A percentile compares a stretch with the other conserved stretches of the same genome.
phyloP scores from a whole-genome alignment of 2,888 invertebrate species.

The Rhagophthalmus giganteus region DNA sequence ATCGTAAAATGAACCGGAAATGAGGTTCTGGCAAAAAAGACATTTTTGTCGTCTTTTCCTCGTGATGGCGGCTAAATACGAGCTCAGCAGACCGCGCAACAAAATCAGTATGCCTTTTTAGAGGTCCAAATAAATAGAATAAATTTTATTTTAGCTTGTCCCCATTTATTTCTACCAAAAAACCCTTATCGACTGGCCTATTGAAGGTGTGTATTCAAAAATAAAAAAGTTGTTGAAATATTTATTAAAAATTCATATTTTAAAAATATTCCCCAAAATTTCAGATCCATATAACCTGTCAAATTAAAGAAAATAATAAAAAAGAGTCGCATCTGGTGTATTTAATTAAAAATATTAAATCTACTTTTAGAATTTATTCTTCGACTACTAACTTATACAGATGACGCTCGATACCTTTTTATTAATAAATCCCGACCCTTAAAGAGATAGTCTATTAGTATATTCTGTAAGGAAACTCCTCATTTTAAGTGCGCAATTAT shows the following conservation, averaged over 20 bases:
- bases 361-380: constrained; percentile 8
- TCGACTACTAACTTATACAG: constrained; percentile 8
- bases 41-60: no score
- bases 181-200: no score
- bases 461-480: constrained; percentile 1
- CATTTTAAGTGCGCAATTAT: constrained; percentile 7
- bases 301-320: not conserved
- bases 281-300: not conserved
- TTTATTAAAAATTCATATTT: not conserved
- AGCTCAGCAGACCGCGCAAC: no score
- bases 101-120: no score
- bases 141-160: no score
- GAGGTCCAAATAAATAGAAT: no score
- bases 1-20: no score
- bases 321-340: constrained; percentile 2
- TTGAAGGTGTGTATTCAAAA: no score
- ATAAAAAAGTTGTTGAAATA: no score
- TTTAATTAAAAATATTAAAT: constrained; percentile 24
- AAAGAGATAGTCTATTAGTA: constrained; percentile 15
- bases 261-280: not conserved
- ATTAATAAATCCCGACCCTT: constrained; percentile 17
- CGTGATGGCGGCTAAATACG: no score
- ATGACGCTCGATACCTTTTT: constrained; percentile 16
- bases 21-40: no score
- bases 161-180: no score